A percentile compares a stretch with the other conserved stretches of the same genome.
These are phyloP conservation scores for Sphaerodactylus townsendi DNA, from an alignment of 2,113 vertebrate genomes.

Conservation along the genomic window DNA sequence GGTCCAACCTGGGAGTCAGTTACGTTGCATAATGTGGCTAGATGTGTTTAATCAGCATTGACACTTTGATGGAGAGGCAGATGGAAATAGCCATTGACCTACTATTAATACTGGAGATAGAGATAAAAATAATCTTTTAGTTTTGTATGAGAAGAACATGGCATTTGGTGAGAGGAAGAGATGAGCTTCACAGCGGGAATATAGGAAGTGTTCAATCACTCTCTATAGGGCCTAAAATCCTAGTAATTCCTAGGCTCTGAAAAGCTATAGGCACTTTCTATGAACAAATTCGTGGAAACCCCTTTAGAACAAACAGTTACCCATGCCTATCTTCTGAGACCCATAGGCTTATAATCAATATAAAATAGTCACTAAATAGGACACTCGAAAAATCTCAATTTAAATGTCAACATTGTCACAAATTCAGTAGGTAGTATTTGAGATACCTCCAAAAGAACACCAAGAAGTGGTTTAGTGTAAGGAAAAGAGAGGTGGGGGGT, in stretches of 20 bases:
- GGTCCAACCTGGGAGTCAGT: background rate
- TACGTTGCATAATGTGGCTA: background rate
- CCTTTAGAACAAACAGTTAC: background rate
- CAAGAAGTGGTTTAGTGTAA: background rate
- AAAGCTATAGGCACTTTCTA: background rate
- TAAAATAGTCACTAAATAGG: background rate
- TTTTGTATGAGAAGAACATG: slow-evolving; percentile 31
- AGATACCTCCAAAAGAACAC: background rate
- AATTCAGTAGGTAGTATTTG: background rate
- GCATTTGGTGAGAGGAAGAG: slow-evolving; percentile 13
- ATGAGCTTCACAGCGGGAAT: slow-evolving; percentile 12
- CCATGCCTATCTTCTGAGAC: background rate
- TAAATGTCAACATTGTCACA: background rate
- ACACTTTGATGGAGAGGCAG: slow-evolving; percentile 36
- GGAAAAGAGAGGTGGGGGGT: no score
- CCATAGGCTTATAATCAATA: background rate
- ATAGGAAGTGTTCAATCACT: slow-evolving; percentile 5
- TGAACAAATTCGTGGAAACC: background rate
- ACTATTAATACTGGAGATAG: slow-evolving; percentile 46
- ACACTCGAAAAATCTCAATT: background rate
- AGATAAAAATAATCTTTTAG: slow-evolving; percentile 47
- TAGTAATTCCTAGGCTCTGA: background rate
- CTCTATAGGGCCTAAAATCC: background rate
- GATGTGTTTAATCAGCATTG: slow-evolving; percentile 41
- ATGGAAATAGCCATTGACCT: slow-evolving; percentile 50